These are phyloP conservation scores for Scomberomorus guttatus DNA, from an alignment of 2,797 vertebrate genomes.

Conservation along the genomic window DNA sequence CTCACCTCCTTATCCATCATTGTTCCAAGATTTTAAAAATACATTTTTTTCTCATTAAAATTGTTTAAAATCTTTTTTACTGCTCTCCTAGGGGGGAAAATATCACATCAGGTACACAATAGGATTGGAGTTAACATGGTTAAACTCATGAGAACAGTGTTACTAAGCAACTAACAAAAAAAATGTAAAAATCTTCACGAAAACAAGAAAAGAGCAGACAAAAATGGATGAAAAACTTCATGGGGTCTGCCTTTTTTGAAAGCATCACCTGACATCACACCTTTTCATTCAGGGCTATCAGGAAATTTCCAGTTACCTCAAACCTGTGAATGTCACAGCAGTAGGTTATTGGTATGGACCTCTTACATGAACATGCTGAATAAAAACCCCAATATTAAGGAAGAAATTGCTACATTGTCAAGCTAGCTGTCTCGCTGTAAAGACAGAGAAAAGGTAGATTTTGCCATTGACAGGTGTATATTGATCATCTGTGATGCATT, in stretches of 20 bases:
- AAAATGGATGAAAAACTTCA: no score
- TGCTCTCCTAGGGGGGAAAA: not conserved
- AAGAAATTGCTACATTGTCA: not conserved
- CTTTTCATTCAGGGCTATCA: not conserved
- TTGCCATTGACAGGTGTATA: not conserved
- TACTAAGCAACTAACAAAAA: not conserved
- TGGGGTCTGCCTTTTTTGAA: not conserved
- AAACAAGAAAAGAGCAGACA: no score
- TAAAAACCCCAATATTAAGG: not conserved
- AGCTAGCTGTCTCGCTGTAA: not conserved
- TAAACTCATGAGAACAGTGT: not conserved
- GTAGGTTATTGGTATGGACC: not conserved
- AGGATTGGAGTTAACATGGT: not conserved
- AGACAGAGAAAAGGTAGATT: not conserved
- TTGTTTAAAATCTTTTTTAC: no score
- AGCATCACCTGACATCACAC: no score
- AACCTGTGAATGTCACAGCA: not conserved
- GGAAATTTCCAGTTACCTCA: not conserved
- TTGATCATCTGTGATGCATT: not conserved
- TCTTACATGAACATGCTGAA: no score
- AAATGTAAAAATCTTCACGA: not conserved
- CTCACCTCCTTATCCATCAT: no score
- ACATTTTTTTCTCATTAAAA: no score
- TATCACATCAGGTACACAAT: not conserved
- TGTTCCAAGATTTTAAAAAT: no score